Percentiles rank a stretch among this genome's conserved stretches.
phyloP scores from a whole-genome alignment of 2,797 vertebrate species.

The Myoxocephalus aenaeus region DNA sequence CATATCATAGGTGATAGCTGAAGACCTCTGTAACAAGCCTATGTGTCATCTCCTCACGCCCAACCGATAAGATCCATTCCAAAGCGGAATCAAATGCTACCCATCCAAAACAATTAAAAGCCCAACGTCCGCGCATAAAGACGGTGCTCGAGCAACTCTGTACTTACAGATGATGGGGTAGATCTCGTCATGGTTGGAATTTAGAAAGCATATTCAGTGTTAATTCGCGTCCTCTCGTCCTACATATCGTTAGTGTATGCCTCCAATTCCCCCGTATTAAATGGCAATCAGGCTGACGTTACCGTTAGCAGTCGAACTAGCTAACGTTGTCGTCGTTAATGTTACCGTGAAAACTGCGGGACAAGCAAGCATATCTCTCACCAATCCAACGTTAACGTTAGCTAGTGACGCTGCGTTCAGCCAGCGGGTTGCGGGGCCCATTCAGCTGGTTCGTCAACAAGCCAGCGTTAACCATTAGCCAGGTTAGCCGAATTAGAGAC shows the following conservation, averaged over 20 bases:
- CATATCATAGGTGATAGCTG: slow-evolving; percentile 58
- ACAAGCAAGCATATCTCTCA: slow-evolving; percentile 76
- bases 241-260: slow-evolving; percentile 59
- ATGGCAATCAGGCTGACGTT: slow-evolving; percentile 63
- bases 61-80: slow-evolving; percentile 64
- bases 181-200: slow-evolving; percentile 82
- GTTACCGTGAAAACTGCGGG: slow-evolving; percentile 77
- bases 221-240: slow-evolving; percentile 61
- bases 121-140: slow-evolving; percentile 50
- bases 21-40: slow-evolving; percentile 61
- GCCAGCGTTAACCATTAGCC: slow-evolving; percentile 79
- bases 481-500: slow-evolving; percentile 71
- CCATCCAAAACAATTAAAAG: slow-evolving; percentile 72
- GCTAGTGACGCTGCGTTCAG: slow-evolving; percentile 81
- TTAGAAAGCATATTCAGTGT: slow-evolving; percentile 80
- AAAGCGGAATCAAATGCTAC: slow-evolving; percentile 58
- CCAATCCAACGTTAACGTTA: slow-evolving; percentile 73
- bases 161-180: slow-evolving; percentile 82
- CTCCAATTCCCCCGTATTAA: slow-evolving; percentile 51
- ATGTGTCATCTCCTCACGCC: slow-evolving; percentile 75
- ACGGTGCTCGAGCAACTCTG: slow-evolving; percentile 54
- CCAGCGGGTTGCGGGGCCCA: slow-evolving; percentile 80
- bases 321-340: slow-evolving; percentile 72
- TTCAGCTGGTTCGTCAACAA: slow-evolving; percentile 83
- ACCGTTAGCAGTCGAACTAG: slow-evolving; percentile 72